phyloP scores from a whole-genome alignment of 2,888 invertebrate genomes.

The Bombylius major region DNA sequence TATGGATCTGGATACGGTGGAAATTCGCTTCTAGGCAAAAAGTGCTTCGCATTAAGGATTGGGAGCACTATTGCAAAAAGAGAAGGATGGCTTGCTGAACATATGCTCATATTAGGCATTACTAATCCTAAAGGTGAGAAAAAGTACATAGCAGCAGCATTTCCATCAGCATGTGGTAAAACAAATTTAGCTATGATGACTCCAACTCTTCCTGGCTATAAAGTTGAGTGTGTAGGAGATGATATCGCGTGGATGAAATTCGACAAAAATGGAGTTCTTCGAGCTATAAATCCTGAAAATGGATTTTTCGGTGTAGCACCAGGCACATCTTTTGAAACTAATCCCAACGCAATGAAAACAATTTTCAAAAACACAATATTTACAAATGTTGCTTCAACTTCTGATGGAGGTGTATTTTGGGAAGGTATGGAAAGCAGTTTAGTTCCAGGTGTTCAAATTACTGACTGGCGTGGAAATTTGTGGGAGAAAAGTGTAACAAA shows the following conservation, averaged over 20 bases:
- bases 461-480: constrained; percentile 71
- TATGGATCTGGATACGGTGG: constrained; percentile 94
- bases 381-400: constrained; percentile 92
- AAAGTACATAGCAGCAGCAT: constrained; percentile 91
- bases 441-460: constrained; percentile 43
- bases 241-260: constrained; percentile 99
- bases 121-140: constrained; percentile 82
- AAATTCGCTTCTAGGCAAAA: constrained; percentile 92
- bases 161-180: constrained; percentile 98
- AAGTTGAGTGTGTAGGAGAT: constrained; percentile 88
- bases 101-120: constrained; percentile 95
- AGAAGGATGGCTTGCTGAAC: constrained; percentile 98
- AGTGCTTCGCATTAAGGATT: constrained; percentile 91
- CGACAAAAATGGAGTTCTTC: constrained; percentile 67
- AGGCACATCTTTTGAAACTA: constrained; percentile 78
- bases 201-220: constrained; percentile 84
- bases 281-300: constrained; percentile 96
- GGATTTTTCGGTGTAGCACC: constrained; percentile 99
- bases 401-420: constrained; percentile 96
- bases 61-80: constrained; percentile 87
- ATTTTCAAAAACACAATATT: constrained; percentile 86
- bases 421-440: constrained; percentile 81
- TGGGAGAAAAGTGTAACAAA: constrained; percentile 52
- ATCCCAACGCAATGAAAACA: constrained; percentile 94
- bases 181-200: constrained; percentile 99